A percentile compares a stretch with the other conserved stretches of the same genome.
Evolutionary conservation across 2,797 vertebrate species (phyloP).

Genomic region (Mormyrops attenuatus): DNA sequence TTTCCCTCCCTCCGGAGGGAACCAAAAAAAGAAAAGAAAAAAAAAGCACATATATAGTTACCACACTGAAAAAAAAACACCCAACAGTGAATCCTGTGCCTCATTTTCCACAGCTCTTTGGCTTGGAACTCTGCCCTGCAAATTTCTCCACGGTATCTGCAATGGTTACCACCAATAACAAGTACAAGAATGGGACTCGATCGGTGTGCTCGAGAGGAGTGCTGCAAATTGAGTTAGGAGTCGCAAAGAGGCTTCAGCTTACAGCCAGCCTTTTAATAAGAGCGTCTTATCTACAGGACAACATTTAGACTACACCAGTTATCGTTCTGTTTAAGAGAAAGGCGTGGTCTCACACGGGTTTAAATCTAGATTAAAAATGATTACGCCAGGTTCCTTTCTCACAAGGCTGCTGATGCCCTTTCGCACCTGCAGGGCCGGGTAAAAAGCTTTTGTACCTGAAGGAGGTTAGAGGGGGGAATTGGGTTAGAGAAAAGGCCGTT

Average conservation of each 20-base stretch:
- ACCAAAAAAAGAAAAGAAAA: neutral
- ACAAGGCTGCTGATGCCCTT: conserved; percentile 13
- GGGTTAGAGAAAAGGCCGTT: conserved; percentile 71
- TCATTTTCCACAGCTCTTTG: neutral
- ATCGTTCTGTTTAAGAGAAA: conserved; percentile 1
- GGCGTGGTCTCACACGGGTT: neutral
- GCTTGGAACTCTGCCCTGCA: neutral
- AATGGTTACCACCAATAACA: conserved; percentile 1
- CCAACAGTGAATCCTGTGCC: neutral
- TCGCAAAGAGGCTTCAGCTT: neutral
- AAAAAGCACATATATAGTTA: neutral
- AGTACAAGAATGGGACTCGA: neutral
- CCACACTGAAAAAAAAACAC: neutral
- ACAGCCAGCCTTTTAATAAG: neutral
- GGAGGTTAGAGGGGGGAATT: conserved; percentile 75
- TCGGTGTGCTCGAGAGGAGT: neutral
- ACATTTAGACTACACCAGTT: neutral
- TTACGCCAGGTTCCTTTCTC: conserved; percentile 7
- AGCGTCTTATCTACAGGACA: conserved; percentile 6
- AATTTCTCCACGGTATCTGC: neutral
- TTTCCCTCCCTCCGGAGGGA: neutral
- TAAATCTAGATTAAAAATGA: conserved; percentile 3
- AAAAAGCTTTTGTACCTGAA: conserved; percentile 72
- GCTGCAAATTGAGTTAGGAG: conserved; percentile 6
- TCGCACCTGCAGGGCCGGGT: conserved; percentile 63